Conservation (phyloP, 2,797 vertebrate species). For the Iguana delicatissima region DNA sequence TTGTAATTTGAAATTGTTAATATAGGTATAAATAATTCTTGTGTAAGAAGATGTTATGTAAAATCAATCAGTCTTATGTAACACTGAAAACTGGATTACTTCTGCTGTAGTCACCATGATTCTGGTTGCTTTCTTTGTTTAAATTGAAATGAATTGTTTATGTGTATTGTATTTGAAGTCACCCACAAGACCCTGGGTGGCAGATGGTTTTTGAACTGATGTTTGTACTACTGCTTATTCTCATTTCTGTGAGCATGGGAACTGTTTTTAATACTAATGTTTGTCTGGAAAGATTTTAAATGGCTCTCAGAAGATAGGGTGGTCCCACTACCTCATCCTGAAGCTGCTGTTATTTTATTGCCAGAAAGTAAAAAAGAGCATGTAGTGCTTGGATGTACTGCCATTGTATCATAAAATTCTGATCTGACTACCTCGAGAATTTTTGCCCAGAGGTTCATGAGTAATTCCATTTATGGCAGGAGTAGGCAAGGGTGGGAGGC, state of each 20-base stretch:
- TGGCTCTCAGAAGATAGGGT: neutral
- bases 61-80: neutral
- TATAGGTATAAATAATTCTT: neutral
- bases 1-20: neutral
- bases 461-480: no score
- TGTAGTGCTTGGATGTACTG: no score
- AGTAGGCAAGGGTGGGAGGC: no score
- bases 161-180: neutral
- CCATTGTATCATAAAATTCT: no score
- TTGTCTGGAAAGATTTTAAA: neutral
- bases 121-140: neutral
- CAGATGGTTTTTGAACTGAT: no score
- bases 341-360: neutral
- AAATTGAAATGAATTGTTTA: neutral
- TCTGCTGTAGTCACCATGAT: neutral
- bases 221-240: neutral
- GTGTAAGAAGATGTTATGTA: neutral
- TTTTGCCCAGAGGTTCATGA: no score
- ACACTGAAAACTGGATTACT: neutral
- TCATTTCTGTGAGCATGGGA: neutral
- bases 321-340: neutral
- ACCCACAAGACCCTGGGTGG: neutral
- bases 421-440: no score
- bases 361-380: neutral
- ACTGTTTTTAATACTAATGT: neutral